Evolutionary conservation across 1,140 invertebrate species (phyloP), one percentile per base, ranked within the genome.

Genomic region (Chironomus striatipennis): DNA sequence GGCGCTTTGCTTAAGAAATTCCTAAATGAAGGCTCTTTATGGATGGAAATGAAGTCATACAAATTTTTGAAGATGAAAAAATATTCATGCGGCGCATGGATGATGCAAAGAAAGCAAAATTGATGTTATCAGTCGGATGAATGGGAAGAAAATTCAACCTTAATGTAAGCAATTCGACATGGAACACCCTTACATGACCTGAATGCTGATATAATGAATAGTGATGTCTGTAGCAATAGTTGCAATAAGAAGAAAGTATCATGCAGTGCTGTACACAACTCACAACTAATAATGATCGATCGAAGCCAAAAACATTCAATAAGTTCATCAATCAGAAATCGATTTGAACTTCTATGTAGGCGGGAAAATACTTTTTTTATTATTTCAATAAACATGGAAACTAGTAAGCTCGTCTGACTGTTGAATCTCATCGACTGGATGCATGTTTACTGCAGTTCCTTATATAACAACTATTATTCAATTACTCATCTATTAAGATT

Each of bases 141-240:
- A n/a, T n/a, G n/a, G n/a, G n/a, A n/a, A n/a, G n/a, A n/a, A n/a
- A n/a, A n/a, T n/a, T n/a, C n/a, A 34, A 5, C 24, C 24, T 18
- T 70, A 70, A 10, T 70, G 65, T 34, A 34, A 70, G n/a, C 18
- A 18, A 70, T 70, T 70, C 10, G 65, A 8, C 65, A 70, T 70
- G 65, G n/a, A 70, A 70, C 65, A 18, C 65, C 65, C 65, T 18
- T 2, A 12, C 47, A 21, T 70, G 47, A 57, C 47, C 47, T 57
- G 1, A 57, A 9, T 12, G n/a, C 24, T 34, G 24, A 34, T 34
- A 34, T 34, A 34, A 34, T 34, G 24, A 34, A 34, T 5, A 34
- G 24, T 34, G 24, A 34, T 34, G 47, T 5, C 12, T 57, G 47
- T n/a, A 15, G 43, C 47, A 15, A 57, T 4, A 57, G 12, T 4